Evolutionary conservation across 1,140 invertebrate genomes (phyloP).

Genomic region (Ceratina calcarata): DNA sequence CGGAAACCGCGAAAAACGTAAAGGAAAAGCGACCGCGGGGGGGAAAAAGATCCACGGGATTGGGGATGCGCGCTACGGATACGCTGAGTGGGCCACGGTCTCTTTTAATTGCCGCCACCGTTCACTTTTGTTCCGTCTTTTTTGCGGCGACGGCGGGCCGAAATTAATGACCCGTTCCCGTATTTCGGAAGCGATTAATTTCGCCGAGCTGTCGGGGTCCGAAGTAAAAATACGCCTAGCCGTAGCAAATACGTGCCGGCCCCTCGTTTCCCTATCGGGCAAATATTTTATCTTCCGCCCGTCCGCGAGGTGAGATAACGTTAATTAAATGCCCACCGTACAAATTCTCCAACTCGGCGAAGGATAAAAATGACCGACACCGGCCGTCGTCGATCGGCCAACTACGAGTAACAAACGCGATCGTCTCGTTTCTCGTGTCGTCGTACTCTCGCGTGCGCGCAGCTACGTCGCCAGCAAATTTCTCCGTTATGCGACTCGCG

Average conservation of each 20-base stretch:
- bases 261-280: conserved; percentile 10
- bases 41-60: not conserved
- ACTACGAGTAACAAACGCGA: not conserved
- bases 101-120: conserved; percentile 58
- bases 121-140: conserved; percentile 57
- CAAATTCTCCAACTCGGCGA: not conserved
- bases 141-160: conserved; percentile 24
- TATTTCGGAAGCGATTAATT: conserved; percentile 52
- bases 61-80: conserved; percentile 10
- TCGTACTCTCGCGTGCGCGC: not conserved
- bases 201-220: conserved; percentile 39
- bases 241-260: not conserved
- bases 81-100: conserved; percentile 47
- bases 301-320: not conserved
- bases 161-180: conserved; percentile 57
- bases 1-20: not conserved
- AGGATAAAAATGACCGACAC: not conserved
- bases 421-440: not conserved
- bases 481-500: not conserved
- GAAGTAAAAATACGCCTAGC: conserved; percentile 47
- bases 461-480: not conserved
- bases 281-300: conserved; percentile 25
- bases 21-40: not conserved
- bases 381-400: not conserved
- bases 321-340: conserved; percentile 18